These are phyloP conservation scores for Takifugu bimaculatus DNA, from an alignment of 2,113 vertebrate genomes.

Conservation along the genomic window DNA sequence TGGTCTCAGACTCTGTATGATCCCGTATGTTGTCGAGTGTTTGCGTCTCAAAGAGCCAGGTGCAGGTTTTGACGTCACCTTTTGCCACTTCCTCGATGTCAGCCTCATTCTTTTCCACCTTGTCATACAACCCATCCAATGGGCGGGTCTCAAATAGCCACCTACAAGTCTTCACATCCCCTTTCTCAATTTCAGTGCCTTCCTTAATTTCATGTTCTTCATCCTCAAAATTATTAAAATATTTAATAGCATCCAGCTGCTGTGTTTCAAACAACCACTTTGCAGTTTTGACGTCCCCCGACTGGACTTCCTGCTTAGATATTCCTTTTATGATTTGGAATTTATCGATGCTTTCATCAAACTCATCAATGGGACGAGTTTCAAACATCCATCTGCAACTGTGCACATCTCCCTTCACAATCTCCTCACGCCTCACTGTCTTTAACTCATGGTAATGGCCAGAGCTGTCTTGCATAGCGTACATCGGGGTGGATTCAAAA, in stretches of 20 bases:
- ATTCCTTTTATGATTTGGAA: conserved; percentile 90
- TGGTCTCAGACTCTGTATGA: conserved; percentile 73
- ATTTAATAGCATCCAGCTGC: conserved; percentile 84
- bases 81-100: conserved; percentile 77
- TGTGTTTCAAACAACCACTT: conserved; percentile 95
- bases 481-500: conserved; percentile 87
- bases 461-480: conserved; percentile 86
- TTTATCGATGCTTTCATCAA: conserved; percentile 85
- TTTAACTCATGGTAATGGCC: conserved; percentile 89
- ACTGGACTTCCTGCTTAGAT: conserved; percentile 86
- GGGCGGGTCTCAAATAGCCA: conserved; percentile 93
- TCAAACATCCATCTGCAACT: conserved; percentile 94
- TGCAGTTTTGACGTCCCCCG: conserved; percentile 89
- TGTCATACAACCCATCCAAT: conserved; percentile 88
- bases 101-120: conserved; percentile 68
- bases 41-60: conserved; percentile 90
- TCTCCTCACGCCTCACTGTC: conserved; percentile 88
- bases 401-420: conserved; percentile 85
- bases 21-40: conserved; percentile 86
- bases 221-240: conserved; percentile 73
- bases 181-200: conserved; percentile 76
- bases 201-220: conserved; percentile 71
- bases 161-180: conserved; percentile 86
- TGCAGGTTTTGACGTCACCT: conserved; percentile 89
- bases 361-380: conserved; percentile 87